Base-by-base conservation (phyloP, 2,888 invertebrate species). In the Spodoptera picta region DNA sequence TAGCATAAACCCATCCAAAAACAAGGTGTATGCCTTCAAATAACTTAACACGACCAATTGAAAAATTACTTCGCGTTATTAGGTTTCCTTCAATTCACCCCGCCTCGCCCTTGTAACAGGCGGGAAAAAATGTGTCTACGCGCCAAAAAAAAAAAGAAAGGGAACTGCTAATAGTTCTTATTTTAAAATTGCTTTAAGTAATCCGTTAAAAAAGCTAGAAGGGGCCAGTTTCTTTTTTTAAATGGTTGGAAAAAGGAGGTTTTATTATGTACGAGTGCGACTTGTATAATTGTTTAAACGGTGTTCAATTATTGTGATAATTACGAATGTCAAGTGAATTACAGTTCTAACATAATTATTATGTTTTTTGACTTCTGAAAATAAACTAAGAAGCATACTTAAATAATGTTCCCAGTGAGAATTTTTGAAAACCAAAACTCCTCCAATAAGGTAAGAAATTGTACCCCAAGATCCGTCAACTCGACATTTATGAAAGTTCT, bases 11-110 rank as follows among this genome's bases (percentile, higher is more conserved):
- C 73, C 81, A 60, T 88, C 82, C 87, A 79, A 57, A 71, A 82
- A 57, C 70, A 82, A 79, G 86, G 83, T 85, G 78, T 76, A 77
- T 60, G 12, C 68, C 60, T 69, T 69, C 71, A 73, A 75, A 72
- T 75, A 81, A 81, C 78, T 83, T 87, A 88, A 88, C 87, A 86
- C 86, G 87, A 82, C 83, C 93, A 93, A 94, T 94, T 94, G 94
- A 94, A 94, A 94, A 94, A 94, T 94, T 93, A 92, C 93, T 84
- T 51, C 83, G 82, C 91, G 85, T 92, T 94, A 94, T 94, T 94
- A 90, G 90, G 92, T 94, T 91, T 87, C 75, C 73, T 77, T 82
- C 90, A 92, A 90, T 89, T 89, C 87, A 88, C 89, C 90, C 91
- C 86, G 84, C 86, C 83, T 84, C 86, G 84, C 86, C 83, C 85